phyloP scores from a whole-genome alignment of 2,797 vertebrate genomes.

The Chelon labrosus region DNA sequence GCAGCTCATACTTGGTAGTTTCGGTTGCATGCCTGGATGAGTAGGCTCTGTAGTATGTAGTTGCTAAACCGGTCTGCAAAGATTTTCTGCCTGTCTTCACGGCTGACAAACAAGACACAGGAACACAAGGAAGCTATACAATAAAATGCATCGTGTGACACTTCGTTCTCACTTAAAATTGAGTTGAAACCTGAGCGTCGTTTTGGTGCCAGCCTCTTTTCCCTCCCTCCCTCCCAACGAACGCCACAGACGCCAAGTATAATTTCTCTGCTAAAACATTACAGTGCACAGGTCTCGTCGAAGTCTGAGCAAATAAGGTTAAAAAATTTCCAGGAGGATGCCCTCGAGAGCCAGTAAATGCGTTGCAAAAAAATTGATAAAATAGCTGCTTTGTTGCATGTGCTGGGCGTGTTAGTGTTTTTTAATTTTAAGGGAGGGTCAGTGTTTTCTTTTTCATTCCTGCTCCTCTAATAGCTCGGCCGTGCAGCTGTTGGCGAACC shows the following conservation, averaged over 20 bases:
- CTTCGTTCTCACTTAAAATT: not conserved
- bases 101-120: conserved; percentile 38
- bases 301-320: not conserved
- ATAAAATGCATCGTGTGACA: too few relatives aligned
- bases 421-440: conserved; percentile 34
- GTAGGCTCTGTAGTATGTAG: conserved; percentile 50
- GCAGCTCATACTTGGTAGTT: conserved; percentile 33
- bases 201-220: not conserved
- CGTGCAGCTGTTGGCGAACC: not conserved
- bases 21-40: conserved; percentile 54
- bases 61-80: conserved; percentile 75
- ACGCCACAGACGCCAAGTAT: not conserved
- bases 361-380: not conserved
- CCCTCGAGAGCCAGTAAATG: too few relatives aligned
- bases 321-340: too few relatives aligned
- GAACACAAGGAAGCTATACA: too few relatives aligned
- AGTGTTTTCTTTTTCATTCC: conserved; percentile 36
- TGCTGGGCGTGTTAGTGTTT: conserved; percentile 8
- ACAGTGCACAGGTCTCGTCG: not conserved
- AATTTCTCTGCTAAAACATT: not conserved
- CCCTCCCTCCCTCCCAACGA: too few relatives aligned
- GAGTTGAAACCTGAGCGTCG: not conserved
- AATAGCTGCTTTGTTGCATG: not conserved
- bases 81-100: conserved; percentile 47
- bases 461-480: not conserved